Conservation (phyloP, 2,797 vertebrate species). For the Miichthys miiuy region DNA sequence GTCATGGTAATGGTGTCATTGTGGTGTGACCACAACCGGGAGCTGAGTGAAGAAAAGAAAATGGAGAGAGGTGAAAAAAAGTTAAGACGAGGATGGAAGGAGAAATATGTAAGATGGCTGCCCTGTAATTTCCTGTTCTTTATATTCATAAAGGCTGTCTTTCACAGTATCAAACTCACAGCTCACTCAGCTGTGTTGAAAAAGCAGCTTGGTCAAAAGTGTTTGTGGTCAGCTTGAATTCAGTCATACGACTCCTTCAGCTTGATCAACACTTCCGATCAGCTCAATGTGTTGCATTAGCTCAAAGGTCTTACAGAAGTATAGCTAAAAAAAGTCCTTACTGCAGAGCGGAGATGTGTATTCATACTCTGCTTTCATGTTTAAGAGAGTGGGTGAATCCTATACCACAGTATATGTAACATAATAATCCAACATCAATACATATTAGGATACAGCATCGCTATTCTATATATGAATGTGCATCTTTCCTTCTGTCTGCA, state of each 20-base stretch:
- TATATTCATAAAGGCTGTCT: not conserved
- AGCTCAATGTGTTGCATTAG: not conserved
- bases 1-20: not conserved
- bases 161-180: not conserved
- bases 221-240: not conserved
- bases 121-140: not conserved
- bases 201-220: not conserved
- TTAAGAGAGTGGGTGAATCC: not conserved
- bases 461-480: too few relatives aligned
- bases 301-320: not conserved
- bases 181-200: not conserved
- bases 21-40: not conserved
- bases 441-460: too few relatives aligned
- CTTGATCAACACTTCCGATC: not conserved
- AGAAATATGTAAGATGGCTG: not conserved
- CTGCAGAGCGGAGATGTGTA: not conserved
- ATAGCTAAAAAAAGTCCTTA: not conserved
- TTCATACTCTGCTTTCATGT: not conserved
- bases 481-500: too few relatives aligned
- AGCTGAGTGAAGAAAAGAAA: not conserved
- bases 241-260: not conserved
- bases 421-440: too few relatives aligned
- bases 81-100: not conserved
- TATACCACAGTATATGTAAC: not conserved
- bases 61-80: not conserved